Evolutionary conservation across 1,140 invertebrate species (phyloP).

Genomic region (Camponotus vicinus): DNA sequence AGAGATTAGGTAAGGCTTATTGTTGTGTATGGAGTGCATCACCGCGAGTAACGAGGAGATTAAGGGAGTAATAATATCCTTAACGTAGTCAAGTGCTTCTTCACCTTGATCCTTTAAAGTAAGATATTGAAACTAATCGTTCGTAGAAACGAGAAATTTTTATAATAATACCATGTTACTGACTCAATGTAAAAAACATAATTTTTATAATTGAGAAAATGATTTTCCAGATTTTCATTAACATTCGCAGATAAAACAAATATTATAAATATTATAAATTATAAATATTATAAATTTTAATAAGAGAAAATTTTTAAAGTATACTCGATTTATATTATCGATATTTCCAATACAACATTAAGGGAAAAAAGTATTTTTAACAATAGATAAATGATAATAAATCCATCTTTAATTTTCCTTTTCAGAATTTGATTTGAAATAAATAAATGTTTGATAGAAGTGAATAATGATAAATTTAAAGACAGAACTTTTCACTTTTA

Average conservation of each 20-base stretch:
- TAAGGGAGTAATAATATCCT: constrained; percentile 37
- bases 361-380: background rate
- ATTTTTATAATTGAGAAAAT: background rate
- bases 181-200: background rate
- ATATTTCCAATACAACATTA: background rate
- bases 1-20: constrained; percentile 47
- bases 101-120: background rate
- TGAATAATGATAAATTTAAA: background rate
- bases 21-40: constrained; percentile 29
- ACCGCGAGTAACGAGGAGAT: constrained; percentile 39
- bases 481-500: background rate
- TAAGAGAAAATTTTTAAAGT: background rate
- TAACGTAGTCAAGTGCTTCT: constrained; percentile 15
- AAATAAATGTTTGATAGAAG: background rate
- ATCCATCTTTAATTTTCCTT: background rate
- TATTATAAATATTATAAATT: background rate
- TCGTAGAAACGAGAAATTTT: background rate
- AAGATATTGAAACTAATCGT: background rate
- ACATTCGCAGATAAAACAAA: background rate
- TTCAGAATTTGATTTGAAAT: background rate
- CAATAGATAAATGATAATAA: background rate
- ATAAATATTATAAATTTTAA: background rate
- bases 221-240: background rate
- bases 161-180: background rate
- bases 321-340: background rate